Conservation (phyloP, 2,797 vertebrate genomes). For the Pipistrellus kuhlii region DNA sequence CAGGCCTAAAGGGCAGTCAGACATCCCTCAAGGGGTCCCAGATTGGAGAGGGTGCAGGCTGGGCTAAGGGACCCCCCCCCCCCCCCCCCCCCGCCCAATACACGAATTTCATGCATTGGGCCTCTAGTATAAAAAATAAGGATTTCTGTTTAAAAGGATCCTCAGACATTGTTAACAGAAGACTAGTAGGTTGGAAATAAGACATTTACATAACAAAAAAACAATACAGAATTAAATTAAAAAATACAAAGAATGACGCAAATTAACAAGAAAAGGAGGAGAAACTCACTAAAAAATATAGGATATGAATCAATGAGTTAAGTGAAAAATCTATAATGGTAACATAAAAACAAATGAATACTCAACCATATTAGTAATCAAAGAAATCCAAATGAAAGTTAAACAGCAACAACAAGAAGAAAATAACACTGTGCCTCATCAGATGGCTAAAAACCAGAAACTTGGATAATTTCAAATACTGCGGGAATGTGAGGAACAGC, state of each 20-base stretch:
- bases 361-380: constrained; percentile 7
- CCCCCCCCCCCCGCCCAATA: too few relatives aligned
- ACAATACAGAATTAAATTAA: background rate
- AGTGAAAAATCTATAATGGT: background rate
- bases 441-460: constrained; percentile 5
- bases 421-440: background rate
- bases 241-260: constrained; percentile 23
- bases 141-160: constrained; percentile 23
- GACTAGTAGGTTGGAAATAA: background rate
- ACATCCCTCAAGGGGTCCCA: too few relatives aligned
- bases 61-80: too few relatives aligned
- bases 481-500: background rate
- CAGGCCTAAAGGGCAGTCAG: too few relatives aligned
- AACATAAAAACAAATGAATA: constrained; percentile 6
- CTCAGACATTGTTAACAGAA: background rate
- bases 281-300: background rate
- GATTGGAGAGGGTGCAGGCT: too few relatives aligned
- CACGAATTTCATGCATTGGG: too few relatives aligned
- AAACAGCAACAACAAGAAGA: background rate
- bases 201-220: constrained; percentile 25
- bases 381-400: constrained; percentile 46
- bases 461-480: background rate
- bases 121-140: background rate
- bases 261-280: constrained; percentile 10
- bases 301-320: background rate